Base-by-base conservation (phyloP, 2,797 vertebrate species). In the Lepus oiostolus region DNA sequence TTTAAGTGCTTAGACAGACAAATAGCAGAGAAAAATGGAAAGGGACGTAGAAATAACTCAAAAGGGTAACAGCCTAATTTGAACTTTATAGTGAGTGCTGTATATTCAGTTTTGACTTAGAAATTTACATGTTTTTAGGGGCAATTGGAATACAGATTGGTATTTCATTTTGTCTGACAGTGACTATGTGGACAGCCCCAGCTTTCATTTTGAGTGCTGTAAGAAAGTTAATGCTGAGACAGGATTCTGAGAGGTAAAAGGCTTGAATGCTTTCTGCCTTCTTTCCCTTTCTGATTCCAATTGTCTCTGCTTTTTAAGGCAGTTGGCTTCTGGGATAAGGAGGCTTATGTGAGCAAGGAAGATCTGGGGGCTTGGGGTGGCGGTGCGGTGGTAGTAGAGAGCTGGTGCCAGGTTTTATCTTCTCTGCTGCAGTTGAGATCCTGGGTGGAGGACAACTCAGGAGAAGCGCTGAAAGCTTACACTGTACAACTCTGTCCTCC, bases 1-100 rank as follows among this genome's bases (percentile, higher is more conserved):
- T 96, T 96, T 96, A 96, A 97, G 96, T 95, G 94, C 86, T 96
- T 95, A 85, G 95, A 92, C 97, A 97, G 97, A 92, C 84, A 97
- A 96, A 91, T 93, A 94, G 88, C 79, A 88, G 88, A 92, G 79
- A 80, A 54, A 88, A 96, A 68, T 77, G 60, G 54, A 93, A 93
- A 90, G 58, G 70, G 86, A 80, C 81, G 70, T 80, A 83, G 50
- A 88, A 88, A 85, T 62, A 72, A 85, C 52, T 90, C 30, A 81
- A 52, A 80, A 89, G 19, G 58, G 19, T 54, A 68, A 52, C n/a
- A 14, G 6, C 79, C 42, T 52, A 62, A 75, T 83, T 72, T 47
- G 85, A 72, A 54, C 38, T 58, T 86, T 35, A 80, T 38, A 42
- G 19, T 65, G 68, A 65, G 42, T 77, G 28, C 47, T 74, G n/a